These are phyloP conservation scores for Platysteira castanea DNA, from an alignment of 2,113 vertebrate genomes.

Conservation along the genomic window DNA sequence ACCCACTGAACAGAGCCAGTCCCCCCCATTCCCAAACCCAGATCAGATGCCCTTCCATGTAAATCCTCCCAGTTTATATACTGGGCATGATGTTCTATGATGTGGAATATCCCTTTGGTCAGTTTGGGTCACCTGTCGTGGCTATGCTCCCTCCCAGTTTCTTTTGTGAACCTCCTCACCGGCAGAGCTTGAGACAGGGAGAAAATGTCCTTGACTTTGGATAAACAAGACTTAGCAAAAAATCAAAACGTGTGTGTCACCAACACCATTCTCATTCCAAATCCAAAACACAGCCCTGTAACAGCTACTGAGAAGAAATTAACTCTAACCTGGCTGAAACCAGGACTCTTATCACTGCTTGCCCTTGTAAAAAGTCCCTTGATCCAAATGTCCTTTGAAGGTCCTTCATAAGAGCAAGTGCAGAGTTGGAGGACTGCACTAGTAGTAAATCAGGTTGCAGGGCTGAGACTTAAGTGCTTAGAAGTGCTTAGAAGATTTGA, in stretches of 20 bases:
- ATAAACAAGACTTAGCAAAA: background rate
- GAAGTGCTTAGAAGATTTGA: background rate
- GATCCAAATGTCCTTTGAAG: background rate
- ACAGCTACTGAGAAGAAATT: background rate
- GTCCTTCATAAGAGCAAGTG: background rate
- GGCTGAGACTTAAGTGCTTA: background rate
- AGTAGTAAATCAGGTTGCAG: background rate
- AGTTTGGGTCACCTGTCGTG: background rate
- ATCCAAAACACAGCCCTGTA: background rate
- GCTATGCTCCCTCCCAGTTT: background rate
- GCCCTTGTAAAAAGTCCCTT: background rate
- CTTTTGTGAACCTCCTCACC: background rate
- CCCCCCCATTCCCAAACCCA: accelerated
- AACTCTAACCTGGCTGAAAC: background rate
- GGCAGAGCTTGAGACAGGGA: background rate
- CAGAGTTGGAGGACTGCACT: background rate
- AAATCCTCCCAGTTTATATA: background rate
- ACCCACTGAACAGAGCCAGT: background rate
- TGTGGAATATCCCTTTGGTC: background rate
- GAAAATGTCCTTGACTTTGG: background rate
- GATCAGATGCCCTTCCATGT: background rate
- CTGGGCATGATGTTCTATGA: background rate
- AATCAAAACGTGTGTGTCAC: accelerated
- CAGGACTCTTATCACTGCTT: background rate
- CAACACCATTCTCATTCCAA: background rate